Base-by-base conservation (phyloP, 2,888 invertebrate species). In the Rhagophthalmus giganteus region DNA sequence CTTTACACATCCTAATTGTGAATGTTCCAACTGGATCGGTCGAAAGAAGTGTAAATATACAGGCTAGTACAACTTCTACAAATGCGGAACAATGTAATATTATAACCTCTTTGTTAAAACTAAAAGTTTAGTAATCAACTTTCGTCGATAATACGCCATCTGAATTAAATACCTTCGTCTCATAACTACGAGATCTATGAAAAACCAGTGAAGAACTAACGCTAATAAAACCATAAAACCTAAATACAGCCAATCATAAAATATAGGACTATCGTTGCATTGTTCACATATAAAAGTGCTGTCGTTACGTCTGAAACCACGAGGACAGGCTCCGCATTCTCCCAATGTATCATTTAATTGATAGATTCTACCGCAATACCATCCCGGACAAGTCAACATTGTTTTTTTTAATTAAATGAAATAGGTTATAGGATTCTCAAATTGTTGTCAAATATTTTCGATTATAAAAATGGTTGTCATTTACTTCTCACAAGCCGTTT, bases 191-290 rank as follows among this genome's bases (percentile, higher is more conserved):
- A 84, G 81, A 71, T 96, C 95, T 42, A 97, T 95, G 67, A 90
- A 94, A 70, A 92, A 91, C 84, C 91, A 92, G 74, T 97, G 94
- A 45, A 96, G 76, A 32, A 94, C 86, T 28, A 97, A 76, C 0
- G 94, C 90, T 30, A 95, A 71, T 9, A 96, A 74, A 0, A 89
- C 91, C 91, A 97, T 94, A 68, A 97, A 98, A 1, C 93, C 91
- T 12, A 97, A 82, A 71, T 93, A 94, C 31, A 96, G 80, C 90
- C 94, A 94, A 66, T 96, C 96, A 68, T 97, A 96, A 27, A 91
- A 81, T 8, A 84, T 79, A 0, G 93, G 88, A 24, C 79, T 78
- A 41, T 88, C 86, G 1, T 81, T 79, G 67, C 96, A 97, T 1
- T 82, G 82, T 27, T 87, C 83, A 44, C 88, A 90, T 70, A 96